These are phyloP conservation scores for Parthenolecanium corni DNA, from an alignment of 2,888 invertebrate genomes.

Conservation along the genomic window DNA sequence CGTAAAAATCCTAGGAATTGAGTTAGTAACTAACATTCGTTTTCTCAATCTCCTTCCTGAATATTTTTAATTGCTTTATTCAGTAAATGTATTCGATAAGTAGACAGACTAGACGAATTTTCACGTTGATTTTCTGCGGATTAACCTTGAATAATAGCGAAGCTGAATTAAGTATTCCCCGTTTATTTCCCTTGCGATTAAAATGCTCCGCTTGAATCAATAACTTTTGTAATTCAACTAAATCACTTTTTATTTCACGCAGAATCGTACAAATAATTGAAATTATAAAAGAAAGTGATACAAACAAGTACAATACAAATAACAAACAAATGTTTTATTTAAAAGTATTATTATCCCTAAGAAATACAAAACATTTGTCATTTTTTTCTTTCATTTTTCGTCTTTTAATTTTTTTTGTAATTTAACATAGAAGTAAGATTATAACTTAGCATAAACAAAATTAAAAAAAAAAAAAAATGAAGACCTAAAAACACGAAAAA, in stretches of 20 bases:
- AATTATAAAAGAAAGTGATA: constrained; percentile 28
- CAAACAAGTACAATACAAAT: constrained; percentile 27
- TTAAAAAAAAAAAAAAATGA: constrained; percentile 20
- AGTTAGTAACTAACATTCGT: too few relatives aligned
- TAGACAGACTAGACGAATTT: too few relatives aligned
- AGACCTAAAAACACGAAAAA: constrained; percentile 16
- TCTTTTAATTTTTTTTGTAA: constrained; percentile 3
- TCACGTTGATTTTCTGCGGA: too few relatives aligned
- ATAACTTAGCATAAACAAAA: constrained; percentile 17
- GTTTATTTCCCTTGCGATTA: too few relatives aligned
- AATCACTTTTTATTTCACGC: constrained; percentile 28
- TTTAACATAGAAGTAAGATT: constrained; percentile 16
- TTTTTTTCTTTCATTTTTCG: constrained; percentile 18
- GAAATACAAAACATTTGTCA: constrained; percentile 27
- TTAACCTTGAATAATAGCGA: too few relatives aligned
- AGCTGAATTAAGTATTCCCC: too few relatives aligned
- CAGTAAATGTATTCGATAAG: too few relatives aligned
- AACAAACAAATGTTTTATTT: constrained; percentile 27
- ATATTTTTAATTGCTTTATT: too few relatives aligned
- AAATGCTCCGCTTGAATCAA: too few relatives aligned
- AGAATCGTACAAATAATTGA: constrained; percentile 27
- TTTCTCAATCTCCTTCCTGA: too few relatives aligned
- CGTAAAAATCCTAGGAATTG: too few relatives aligned
- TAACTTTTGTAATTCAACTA: constrained; percentile 6
- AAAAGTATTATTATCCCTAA: constrained; percentile 27